These are phyloP conservation scores for Chrysolina haemoptera DNA, from an alignment of 2,888 invertebrate species.

Conservation along the genomic window DNA sequence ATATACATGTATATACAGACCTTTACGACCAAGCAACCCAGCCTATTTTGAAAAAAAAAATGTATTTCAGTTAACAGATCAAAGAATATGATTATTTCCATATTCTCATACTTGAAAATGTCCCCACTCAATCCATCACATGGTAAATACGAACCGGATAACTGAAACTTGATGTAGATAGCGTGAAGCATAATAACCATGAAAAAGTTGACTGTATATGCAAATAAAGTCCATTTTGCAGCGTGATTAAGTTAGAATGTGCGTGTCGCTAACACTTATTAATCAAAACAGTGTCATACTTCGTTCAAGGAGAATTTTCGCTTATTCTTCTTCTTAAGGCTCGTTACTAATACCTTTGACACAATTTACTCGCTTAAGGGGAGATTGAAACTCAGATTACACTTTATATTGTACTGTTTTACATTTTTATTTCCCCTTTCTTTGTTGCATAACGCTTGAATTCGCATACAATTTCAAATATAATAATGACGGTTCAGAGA, in stretches of 20 bases:
- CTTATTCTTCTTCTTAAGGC: slow-evolving; percentile 53
- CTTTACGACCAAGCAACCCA: background rate
- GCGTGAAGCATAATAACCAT: slow-evolving; percentile 60
- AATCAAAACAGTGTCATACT: slow-evolving; percentile 63
- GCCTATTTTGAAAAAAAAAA: background rate
- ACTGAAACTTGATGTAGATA: slow-evolving; percentile 26
- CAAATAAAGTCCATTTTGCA: slow-evolving; percentile 66
- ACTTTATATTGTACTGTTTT: slow-evolving; percentile 64
- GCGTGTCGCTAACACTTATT: slow-evolving; percentile 69
- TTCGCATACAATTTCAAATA: slow-evolving; percentile 8
- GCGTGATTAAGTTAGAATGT: slow-evolving; percentile 68
- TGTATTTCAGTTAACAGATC: background rate
- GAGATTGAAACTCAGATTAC: slow-evolving; percentile 54
- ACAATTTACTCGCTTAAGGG: slow-evolving; percentile 64
- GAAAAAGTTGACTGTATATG: slow-evolving; percentile 65
- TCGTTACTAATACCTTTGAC: slow-evolving; percentile 65
- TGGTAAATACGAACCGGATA: slow-evolving; percentile 42
- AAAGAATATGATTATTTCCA: background rate
- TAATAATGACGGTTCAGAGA: background rate
- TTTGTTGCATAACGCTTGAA: slow-evolving; percentile 7
- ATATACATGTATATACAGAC: too few relatives aligned
- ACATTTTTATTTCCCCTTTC: slow-evolving; percentile 62
- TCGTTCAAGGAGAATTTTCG: slow-evolving; percentile 51
- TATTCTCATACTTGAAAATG: slow-evolving; percentile 8
- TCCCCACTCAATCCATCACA: slow-evolving; percentile 17